Base-by-base conservation (phyloP, 2,113 vertebrate species). In the Theristicus caerulescens region DNA sequence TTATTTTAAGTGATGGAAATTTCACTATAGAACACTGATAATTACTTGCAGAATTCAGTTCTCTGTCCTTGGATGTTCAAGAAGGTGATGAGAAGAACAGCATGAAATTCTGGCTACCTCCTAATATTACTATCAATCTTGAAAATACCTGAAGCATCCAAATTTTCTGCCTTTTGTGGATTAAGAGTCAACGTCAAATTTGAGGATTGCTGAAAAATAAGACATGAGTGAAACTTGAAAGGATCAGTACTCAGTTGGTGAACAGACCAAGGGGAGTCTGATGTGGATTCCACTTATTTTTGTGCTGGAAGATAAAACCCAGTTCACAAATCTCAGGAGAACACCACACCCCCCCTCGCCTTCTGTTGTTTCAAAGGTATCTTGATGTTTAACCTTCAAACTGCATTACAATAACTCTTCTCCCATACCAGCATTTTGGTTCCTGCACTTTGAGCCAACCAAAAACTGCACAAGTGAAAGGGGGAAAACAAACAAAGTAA, bases 1-100 rank as follows among this genome's bases (percentile, higher is more conserved):
- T 86, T 92, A 49, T 62, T 94, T 96, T 95, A 85, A 85, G 52
- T 87, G 92, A 89, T 91, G 42, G 52, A 92, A 96, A 85, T 66
- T 82, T 88, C 74, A 89, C 78, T 88, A 40, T 73, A 76, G 59
- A 92, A 79, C 22, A 51, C 77, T 59, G n/a, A 65, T 65, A 91
- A 93, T 82, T 86, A 78, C 74, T 77, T 71, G 32, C 27, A 94
- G 72, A 67, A 91, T 55, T 94, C 81, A 64, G 16, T 93, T 90
- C 55, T 92, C 44, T 90, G 55, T 24, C 71, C 55, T 89, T 87
- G 70, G 36, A 86, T 89, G 38, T 82, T 83, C 67, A 82, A 72
- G 54, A 44, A 25, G 24, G 55, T 46, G 77, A 44, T 49, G 22
- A 82, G 49, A 90, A 90, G 34, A 89, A 51, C 40, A 73, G 20